Evolutionary conservation across 1,140 invertebrate species (phyloP), one percentile per base, ranked within the genome.

Genomic region (Drosophila lini): DNA sequence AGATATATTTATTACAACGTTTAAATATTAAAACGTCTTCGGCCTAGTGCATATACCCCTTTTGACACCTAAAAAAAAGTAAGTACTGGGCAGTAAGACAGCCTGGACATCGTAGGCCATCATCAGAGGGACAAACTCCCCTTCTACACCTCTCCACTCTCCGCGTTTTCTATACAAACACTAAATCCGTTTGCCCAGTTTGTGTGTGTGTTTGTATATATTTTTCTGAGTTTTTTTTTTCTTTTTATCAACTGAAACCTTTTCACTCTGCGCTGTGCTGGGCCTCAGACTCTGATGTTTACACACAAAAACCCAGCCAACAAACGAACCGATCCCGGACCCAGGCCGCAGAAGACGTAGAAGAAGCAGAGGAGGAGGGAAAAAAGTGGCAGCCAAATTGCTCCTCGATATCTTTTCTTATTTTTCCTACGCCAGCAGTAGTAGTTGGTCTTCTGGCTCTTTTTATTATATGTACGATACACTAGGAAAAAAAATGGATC

Each of bases 361-460:
- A 22, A 28, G 44, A 47, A 36, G 60, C 48, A 55, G 48, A 48
- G 44, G 65, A 61, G 59, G 62, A 65, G 68, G 71, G 64, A 25
- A 67, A 80, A 80, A 79, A 85, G 78, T 89, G 84, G 84, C 84
- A 89, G 84, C 84, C 84, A 89, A 89, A 89, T 89, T 89, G 84
- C 84, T 89, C 81, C 84, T 89, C 84, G 85, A 89, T 89, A 89
- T 89, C 84, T 89, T 89, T 89, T 50, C 48, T 50, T 90, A 82
- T 79, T 88, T 85, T 55, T 55, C 52, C 52, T 88, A 75, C 74
- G 71, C 63, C 74, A 78, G 75, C 71, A 83, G 82, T 77, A 83
- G 82, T 82, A 88, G 83, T 67, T 81, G 63, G 60, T 74, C 69
- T 78, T 64, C 55, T 78, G 67, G 58, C 53, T 57, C 45, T 71